Evolutionary conservation across 2,888 invertebrate genomes (phyloP).

Genomic region (Mythimna loreyi): DNA sequence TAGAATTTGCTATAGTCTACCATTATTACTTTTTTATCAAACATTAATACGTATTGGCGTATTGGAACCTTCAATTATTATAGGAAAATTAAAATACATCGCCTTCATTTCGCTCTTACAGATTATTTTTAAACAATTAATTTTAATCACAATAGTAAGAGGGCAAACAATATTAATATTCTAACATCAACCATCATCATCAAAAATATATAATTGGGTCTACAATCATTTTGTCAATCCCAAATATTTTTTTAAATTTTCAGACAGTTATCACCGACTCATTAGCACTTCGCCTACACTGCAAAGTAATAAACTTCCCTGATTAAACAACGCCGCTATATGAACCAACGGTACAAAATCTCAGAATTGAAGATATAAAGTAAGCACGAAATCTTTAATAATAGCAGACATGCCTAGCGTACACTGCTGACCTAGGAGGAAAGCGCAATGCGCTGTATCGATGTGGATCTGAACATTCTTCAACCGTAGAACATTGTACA

Average conservation of each 20-base stretch:
- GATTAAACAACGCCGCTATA: not conserved
- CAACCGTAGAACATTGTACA: constrained; percentile 4
- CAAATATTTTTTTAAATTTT: too few relatives aligned
- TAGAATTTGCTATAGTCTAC: constrained; percentile 20
- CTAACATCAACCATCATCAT: not conserved
- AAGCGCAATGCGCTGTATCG: constrained; percentile 43
- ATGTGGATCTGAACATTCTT: constrained; percentile 20
- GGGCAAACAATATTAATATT: not conserved
- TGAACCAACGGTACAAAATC: not conserved
- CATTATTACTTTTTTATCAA: not conserved
- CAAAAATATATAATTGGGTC: not conserved
- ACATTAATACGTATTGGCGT: not conserved
- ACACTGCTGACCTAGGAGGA: constrained; percentile 9
- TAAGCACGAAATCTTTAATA: not conserved
- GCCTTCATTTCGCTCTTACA: not conserved
- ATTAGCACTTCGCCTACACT: not conserved
- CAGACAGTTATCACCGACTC: too few relatives aligned
- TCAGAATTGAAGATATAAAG: constrained; percentile 5
- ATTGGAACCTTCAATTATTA: not conserved
- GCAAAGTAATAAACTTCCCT: not conserved
- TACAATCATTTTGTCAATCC: too few relatives aligned
- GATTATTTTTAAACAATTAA: not conserved
- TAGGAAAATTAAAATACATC: not conserved
- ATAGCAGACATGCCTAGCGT: constrained; percentile 12
- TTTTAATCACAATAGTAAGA: not conserved